Evolutionary conservation across 2,113 vertebrate genomes (phyloP).

Genomic region (Mixornis gularis): DNA sequence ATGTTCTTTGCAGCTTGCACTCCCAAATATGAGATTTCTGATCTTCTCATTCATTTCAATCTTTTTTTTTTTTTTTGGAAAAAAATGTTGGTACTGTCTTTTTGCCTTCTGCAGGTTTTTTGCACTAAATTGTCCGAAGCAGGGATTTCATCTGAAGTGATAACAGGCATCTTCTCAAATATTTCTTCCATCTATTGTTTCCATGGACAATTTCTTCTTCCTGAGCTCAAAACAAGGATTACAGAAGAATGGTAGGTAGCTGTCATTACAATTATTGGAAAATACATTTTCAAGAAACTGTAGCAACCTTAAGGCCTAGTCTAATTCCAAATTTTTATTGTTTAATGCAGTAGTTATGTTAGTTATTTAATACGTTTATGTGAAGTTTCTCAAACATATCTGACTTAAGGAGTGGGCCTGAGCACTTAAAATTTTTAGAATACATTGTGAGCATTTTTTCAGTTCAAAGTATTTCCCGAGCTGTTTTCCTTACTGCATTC

Average conservation of each 20-base stretch:
- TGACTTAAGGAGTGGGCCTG: not conserved
- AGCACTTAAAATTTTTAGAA: not conserved
- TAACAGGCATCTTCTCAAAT: conserved; percentile 95
- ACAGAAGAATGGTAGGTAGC: conserved; percentile 88
- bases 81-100: not conserved
- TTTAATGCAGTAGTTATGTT: not conserved
- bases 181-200: conserved; percentile 96
- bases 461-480: not conserved
- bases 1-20: not conserved
- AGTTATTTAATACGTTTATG: not conserved
- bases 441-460: not conserved
- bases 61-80: not conserved
- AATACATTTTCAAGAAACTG: not conserved
- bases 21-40: not conserved
- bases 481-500: not conserved
- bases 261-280: not conserved
- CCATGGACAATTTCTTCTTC: conserved; percentile 92
- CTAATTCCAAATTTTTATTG: not conserved
- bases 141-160: conserved; percentile 87
- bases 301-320: not conserved
- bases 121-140: conserved; percentile 87
- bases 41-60: not conserved
- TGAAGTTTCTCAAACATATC: not conserved
- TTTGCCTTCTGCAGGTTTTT: conserved; percentile 80
- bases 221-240: conserved; percentile 89